Base-by-base conservation (phyloP, 2,888 invertebrate species). In the Drosophila monieri region DNA sequence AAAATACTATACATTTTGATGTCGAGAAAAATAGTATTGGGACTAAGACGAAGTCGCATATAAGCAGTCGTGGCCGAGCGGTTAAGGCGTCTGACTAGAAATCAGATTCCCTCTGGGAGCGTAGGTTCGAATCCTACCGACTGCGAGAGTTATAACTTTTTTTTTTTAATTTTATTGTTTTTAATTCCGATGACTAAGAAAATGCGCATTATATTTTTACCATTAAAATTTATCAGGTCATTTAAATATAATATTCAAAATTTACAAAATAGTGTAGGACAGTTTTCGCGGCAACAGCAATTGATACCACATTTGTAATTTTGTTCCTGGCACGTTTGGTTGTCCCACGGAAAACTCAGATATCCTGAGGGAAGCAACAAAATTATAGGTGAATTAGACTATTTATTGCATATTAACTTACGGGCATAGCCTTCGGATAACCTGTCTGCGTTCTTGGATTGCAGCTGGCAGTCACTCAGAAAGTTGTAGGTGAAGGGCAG, bases 61-160 rank as follows among this genome's bases (percentile, higher is more conserved):
- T 5, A 64, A 73, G 91, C 91, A 91, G 91, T 90, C 90, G 91
- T 91, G 91, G 91, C 91, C 91, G 91, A 91, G 91, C 90, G 91
- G 91, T 91, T 91, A 91, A 91, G 91, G 91, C 90, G 91, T 90
- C 91, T 91, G 91, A 91, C 90, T 91, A 91, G 91, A 91, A 91
- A 91, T 91, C 91, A 91, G 90, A 90, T 90, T 91, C 91, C 91
- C 90, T 91, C 89, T 90, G 91, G 91, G 90, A 90, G 90, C 91
- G 90, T 90, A 91, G 91, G 90, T 90, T 91, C 91, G 90, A 90
- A 91, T 90, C 90, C 90, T 91, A 90, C 90, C 90, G 90, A 88
- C 91, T 90, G 91, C 90, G 90, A n/a, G 9, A 10, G 3, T 23
- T 0, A 4, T 0, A 3, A 41, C 8, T 1, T n/a, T 43, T 37